Percentiles rank a stretch among this genome's conserved stretches.
Conservation (phyloP, 2,888 invertebrate species). For the Troides helena region DNA sequence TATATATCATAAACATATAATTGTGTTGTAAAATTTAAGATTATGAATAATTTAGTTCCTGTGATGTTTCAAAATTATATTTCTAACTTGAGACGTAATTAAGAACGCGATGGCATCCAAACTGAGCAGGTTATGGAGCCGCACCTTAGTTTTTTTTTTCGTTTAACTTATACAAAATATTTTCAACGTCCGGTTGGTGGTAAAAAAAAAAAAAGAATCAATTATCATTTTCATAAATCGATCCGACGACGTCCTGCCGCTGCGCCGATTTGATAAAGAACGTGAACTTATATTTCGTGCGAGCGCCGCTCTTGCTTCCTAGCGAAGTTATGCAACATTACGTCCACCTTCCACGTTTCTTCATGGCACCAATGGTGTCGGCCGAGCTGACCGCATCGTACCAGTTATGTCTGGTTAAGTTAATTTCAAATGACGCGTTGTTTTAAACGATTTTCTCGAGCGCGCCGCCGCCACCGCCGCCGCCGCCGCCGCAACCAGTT, state of each 20-base stretch:
- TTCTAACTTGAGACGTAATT: too few species aligned
- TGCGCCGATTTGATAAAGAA: not conserved
- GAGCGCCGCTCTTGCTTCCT: conserved; percentile 40
- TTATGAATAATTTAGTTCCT: too few species aligned
- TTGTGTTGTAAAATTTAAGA: too few species aligned
- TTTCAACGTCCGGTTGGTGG: not conserved
- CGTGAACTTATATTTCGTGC: conserved; percentile 16
- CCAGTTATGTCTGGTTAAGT: conserved; percentile 56
- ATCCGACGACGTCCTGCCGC: not conserved
- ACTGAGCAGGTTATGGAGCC: conserved; percentile 9
- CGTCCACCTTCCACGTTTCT: conserved; percentile 55
- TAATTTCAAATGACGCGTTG: conserved; percentile 47
- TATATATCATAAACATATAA: too few species aligned
- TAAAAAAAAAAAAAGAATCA: conserved; percentile 1
- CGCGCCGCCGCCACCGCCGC: conserved; percentile 9
- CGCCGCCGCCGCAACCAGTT: not conserved
- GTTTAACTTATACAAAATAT: not conserved
- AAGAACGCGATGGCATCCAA: too few species aligned
- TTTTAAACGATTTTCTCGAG: conserved; percentile 40
- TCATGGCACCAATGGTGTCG: conserved; percentile 45
- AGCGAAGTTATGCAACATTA: conserved; percentile 54
- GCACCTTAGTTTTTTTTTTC: conserved; percentile 19
- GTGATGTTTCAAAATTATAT: too few species aligned
- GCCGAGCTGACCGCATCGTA: conserved; percentile 44
- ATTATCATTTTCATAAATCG: conserved; percentile 1